Evolutionary conservation across 1,140 invertebrate genomes (phyloP), one percentile per base, ranked within the genome.

Genomic region (Campoletis sonorensis): DNA sequence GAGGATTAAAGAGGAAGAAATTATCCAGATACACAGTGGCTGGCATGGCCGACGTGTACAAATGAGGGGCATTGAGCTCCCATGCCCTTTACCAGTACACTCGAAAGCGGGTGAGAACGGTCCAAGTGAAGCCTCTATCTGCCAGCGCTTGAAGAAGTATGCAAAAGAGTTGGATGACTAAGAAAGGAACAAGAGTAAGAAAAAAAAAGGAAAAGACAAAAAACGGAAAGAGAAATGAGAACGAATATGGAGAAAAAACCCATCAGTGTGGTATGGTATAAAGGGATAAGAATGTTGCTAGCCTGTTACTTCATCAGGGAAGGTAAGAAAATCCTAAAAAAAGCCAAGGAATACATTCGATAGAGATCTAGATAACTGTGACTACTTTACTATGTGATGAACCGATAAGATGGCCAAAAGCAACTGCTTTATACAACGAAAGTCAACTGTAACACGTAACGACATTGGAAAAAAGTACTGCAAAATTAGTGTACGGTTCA

Each of bases 1-100:
- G 76, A 70, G 86, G 82, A 87, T 85, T 85, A 84, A 85, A 82
- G 84, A 81, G 80, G 78, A 84, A 85, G 84, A 87, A 87, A 86
- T 86, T 86, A 86, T 86, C 85, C 86, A 87, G 84, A 86, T 85
- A 81, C 84, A 77, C 84, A 77, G 71, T 77, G 78, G 45, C 71
- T 61, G 81, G 80, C 64, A 72, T 75, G 71, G 71, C 73, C 75
- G 85, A 87, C 84, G 80, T 85, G 84, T 76, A 85, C 83, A 86
- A 86, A 87, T 86, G 85, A 87, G 82, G 83, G 79, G 83, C 83
- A 85, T 82, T 84, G 81, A 86, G 84, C 82, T 80, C 45, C 21
- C 49, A 37, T 73, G 45, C 72, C 82, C 82, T 83, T 76, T 84
- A 11, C 73, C 33, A 78, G 58, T 67, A 67, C 79, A 84, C 61